phyloP scores from a whole-genome alignment of 1,140 invertebrate species.

The Aphaenogaster ashmeadi region DNA sequence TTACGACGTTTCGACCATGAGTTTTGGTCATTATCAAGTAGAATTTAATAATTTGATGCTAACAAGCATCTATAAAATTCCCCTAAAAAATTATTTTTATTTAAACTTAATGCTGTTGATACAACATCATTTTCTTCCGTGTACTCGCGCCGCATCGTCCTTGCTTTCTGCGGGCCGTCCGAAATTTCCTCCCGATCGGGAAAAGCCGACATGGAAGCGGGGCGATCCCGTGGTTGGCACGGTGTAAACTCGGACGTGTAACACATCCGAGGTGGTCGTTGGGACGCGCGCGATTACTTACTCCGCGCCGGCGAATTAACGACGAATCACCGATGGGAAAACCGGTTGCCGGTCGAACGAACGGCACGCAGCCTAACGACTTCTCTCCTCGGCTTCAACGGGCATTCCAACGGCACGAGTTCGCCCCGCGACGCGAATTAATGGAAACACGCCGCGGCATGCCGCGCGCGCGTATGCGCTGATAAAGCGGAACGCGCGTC shows the following conservation, averaged over 20 bases:
- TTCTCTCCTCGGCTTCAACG: slow-evolving; percentile 81
- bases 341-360: slow-evolving; percentile 82
- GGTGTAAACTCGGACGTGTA: slow-evolving; percentile 72
- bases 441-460: slow-evolving; percentile 84
- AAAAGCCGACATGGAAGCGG: slow-evolving; percentile 31
- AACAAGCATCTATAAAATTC: no score
- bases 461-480: slow-evolving; percentile 76
- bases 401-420: slow-evolving; percentile 84
- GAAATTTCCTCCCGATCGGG: slow-evolving; percentile 8
- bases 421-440: slow-evolving; percentile 85
- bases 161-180: neutral
- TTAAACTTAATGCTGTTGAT: no score
- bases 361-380: slow-evolving; percentile 83
- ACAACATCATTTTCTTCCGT: no score
- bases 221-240: slow-evolving; percentile 63
- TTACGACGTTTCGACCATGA: no score
- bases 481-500: slow-evolving; percentile 82
- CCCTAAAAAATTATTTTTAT: no score
- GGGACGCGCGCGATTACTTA: slow-evolving; percentile 81
- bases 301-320: slow-evolving; percentile 83
- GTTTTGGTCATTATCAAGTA: no score
- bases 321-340: slow-evolving; percentile 83
- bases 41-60: no score
- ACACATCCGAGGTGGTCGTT: slow-evolving; percentile 80
- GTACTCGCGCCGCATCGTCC: neutral